These are phyloP conservation scores for Phlogophora meticulosa DNA, from an alignment of 2,888 invertebrate species.

Conservation along the genomic window DNA sequence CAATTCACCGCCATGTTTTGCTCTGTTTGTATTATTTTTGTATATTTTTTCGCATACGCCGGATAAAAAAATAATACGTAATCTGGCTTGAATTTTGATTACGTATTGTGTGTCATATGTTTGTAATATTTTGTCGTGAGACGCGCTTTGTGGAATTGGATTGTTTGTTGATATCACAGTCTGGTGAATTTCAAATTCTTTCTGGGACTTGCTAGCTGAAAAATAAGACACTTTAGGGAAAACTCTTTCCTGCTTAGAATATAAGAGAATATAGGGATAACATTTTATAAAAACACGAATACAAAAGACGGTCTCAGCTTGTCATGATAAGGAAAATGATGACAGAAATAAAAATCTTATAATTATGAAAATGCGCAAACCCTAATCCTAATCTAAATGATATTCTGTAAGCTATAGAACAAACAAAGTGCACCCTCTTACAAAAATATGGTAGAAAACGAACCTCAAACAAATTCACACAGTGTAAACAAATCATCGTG, in stretches of 20 bases:
- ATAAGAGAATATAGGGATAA: constrained; percentile 1
- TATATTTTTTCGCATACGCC: constrained; percentile 57
- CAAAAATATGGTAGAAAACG: constrained; percentile 17
- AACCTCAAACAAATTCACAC: constrained; percentile 47
- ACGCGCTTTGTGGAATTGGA: constrained; percentile 37
- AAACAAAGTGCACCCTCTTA: neutral
- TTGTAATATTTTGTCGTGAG: constrained; percentile 46
- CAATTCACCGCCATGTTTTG: constrained; percentile 69
- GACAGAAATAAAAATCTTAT: neutral
- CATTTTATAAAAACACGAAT: neutral
- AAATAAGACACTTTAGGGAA: constrained; percentile 5
- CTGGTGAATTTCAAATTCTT: constrained; percentile 28
- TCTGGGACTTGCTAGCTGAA: constrained; percentile 3
- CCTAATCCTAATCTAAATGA: constrained; percentile 4
- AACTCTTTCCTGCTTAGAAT: neutral
- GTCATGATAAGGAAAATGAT: constrained; percentile 2
- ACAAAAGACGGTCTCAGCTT: neutral
- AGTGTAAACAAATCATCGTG: constrained; percentile 58
- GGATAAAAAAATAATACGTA: constrained; percentile 62
- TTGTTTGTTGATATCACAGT: constrained; percentile 39
- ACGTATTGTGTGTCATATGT: constrained; percentile 50
- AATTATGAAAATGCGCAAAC: constrained; percentile 6
- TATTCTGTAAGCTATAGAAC: neutral
- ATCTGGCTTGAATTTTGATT: constrained; percentile 64
- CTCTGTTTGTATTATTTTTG: constrained; percentile 67